Base-by-base conservation (phyloP, 1,140 invertebrate species). In the Geopemphigus sp. region DNA sequence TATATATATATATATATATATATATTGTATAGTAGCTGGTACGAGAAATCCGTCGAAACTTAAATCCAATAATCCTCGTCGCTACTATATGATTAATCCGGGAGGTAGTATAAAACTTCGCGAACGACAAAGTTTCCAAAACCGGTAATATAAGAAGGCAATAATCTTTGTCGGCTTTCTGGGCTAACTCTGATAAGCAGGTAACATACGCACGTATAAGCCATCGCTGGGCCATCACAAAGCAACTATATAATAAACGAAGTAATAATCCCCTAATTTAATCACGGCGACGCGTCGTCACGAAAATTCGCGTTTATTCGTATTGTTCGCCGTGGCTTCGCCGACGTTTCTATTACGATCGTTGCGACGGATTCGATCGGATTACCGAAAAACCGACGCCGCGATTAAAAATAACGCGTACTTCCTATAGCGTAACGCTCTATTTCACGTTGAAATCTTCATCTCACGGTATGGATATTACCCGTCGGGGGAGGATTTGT, bases 11-110 rank as follows among this genome's bases (percentile, higher is more conserved):
- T n/a, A n/a, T n/a, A n/a, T n/a, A n/a, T n/a, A n/a, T n/a, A n/a
- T n/a, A n/a, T n/a, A n/a, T n/a, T n/a, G n/a, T n/a, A n/a, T n/a
- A 22, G 45, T 45, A 24, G 8, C 2, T 50, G 14, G 26, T 17
- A 53, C 19, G 45, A 53, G 26, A 70, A 53, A 53, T 53, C 6
- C 24, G 24, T 45, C 26, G 50, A 70, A 70, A 53, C 24, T 26
- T 70, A 70, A 70, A 70, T 70, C 66, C 66, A 26, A 19, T 70
- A 70, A 70, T 53, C 47, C 14, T 70, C 19, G 15, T 70, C 53
- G 4, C 24, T 53, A 0, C 15, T 17, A 70, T n/a, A 26, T 26
- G 47, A 70, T 70, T 70, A 70, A 70, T 53, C 15, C 66, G 32
- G 3, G 19, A 15, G 66, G 22, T 17, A 15, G 24, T 53, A 39